Conservation (phyloP, 1,140 invertebrate species). For the Drosophila erecta region DNA sequence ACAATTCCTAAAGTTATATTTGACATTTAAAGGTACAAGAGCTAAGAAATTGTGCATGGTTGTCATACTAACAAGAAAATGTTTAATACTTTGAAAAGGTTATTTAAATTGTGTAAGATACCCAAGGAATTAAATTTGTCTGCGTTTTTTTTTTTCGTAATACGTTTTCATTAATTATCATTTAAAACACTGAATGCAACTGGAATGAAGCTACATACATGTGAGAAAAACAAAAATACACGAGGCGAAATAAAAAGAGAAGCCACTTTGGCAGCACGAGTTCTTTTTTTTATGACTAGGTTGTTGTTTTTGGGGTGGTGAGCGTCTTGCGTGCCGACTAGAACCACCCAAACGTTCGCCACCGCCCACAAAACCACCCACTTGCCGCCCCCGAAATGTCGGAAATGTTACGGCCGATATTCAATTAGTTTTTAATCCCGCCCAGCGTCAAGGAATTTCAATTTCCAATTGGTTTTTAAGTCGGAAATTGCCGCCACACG, state of each 20-base stretch:
- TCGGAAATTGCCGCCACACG: slow-evolving; percentile 54
- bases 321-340: slow-evolving; percentile 31
- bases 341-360: slow-evolving; percentile 2
- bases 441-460: slow-evolving; percentile 51
- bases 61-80: neutral
- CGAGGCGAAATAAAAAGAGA: slow-evolving; percentile 7
- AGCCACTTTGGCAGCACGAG: slow-evolving; percentile 18
- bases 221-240: neutral
- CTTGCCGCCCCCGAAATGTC: slow-evolving; percentile 26
- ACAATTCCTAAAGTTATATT: too few species aligned
- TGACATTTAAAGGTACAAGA: too few species aligned
- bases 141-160: neutral
- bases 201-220: neutral
- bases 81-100: neutral
- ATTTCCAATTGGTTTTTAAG: slow-evolving; percentile 78
- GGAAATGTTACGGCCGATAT: slow-evolving; percentile 51
- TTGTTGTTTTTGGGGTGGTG: slow-evolving; percentile 7
- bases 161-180: neutral
- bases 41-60: neutral
- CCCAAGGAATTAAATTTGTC: too few species aligned
- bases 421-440: slow-evolving; percentile 73
- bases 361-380: slow-evolving; percentile 4
- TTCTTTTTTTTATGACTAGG: slow-evolving; percentile 10
- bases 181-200: neutral
- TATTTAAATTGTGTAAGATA: neutral